Evolutionary conservation across 1,140 invertebrate genomes (phyloP).

Genomic region (Probaryconus sp.): DNA sequence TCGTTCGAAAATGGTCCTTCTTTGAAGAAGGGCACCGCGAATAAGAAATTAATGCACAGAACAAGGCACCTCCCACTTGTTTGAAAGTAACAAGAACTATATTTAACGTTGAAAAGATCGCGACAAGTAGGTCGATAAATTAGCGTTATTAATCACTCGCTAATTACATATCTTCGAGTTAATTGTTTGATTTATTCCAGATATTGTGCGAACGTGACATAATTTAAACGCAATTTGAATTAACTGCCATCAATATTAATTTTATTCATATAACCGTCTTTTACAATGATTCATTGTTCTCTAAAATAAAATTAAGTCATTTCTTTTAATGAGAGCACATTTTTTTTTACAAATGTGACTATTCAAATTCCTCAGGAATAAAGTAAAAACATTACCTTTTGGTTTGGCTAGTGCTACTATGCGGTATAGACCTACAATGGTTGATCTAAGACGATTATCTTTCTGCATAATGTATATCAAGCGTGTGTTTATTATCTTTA

Average conservation of each 20-base stretch:
- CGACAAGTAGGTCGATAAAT: slow-evolving; percentile 67
- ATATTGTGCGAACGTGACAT: slow-evolving; percentile 25
- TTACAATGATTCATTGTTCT: no score
- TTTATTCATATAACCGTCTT: not conserved
- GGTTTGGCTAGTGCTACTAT: no score
- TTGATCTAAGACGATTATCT: not conserved
- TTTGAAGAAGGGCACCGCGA: no score
- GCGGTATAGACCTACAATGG: no score
- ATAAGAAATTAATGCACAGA: no score
- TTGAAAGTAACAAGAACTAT: slow-evolving; percentile 14
- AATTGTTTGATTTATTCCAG: slow-evolving; percentile 67
- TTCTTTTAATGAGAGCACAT: no score
- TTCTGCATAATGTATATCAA: not conserved
- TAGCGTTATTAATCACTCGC: slow-evolving; percentile 65
- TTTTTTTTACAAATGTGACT: no score
- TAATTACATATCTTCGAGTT: slow-evolving; percentile 63
- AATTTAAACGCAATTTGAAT: slow-evolving; percentile 7
- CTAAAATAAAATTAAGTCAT: no score
- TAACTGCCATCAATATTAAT: not conserved
- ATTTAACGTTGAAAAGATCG: slow-evolving; percentile 35
- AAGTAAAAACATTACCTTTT: no score
- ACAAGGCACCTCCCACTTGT: slow-evolving; percentile 11
- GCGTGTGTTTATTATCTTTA: slow-evolving; percentile 73
- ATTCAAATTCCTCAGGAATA: no score
- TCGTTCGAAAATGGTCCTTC: no score